Conservation (phyloP, 1,140 invertebrate genomes). For the Solenopsis invicta region DNA sequence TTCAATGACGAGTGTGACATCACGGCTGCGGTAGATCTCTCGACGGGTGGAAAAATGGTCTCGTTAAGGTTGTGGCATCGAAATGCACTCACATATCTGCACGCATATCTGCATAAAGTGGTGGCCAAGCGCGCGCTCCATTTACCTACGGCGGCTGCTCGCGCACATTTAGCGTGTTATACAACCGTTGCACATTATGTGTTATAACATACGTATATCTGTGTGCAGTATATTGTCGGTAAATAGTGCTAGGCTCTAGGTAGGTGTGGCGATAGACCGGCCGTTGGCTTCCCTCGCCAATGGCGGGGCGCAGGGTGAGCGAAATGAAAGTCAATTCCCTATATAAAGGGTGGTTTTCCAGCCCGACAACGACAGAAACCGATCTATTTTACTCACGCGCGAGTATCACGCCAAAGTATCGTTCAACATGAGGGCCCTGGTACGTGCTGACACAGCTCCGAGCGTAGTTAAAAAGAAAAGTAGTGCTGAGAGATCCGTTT, state of each 20-base stretch:
- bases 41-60: slow-evolving; percentile 28
- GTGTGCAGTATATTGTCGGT: slow-evolving; percentile 77
- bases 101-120: slow-evolving; percentile 69
- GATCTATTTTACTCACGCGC: slow-evolving; percentile 78
- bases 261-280: slow-evolving; percentile 85
- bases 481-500: neutral
- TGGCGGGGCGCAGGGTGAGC: slow-evolving; percentile 80
- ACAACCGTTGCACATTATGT: slow-evolving; percentile 81
- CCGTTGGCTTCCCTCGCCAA: slow-evolving; percentile 81
- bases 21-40: slow-evolving; percentile 20
- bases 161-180: slow-evolving; percentile 81
- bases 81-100: slow-evolving; percentile 8
- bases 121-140: slow-evolving; percentile 59
- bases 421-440: slow-evolving; percentile 84
- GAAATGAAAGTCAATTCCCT: slow-evolving; percentile 87
- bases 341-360: slow-evolving; percentile 87
- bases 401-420: slow-evolving; percentile 76
- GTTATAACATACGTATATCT: slow-evolving; percentile 78
- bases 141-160: slow-evolving; percentile 68
- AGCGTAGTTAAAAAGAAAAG: neutral
- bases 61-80: slow-evolving; percentile 61
- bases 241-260: slow-evolving; percentile 80
- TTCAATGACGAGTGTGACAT: slow-evolving; percentile 21
- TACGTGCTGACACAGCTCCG: slow-evolving; percentile 76
- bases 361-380: slow-evolving; percentile 78